A percentile compares a stretch with the other conserved stretches of the same genome.
Evolutionary conservation across 2,888 invertebrate species (phyloP).

Genomic region (Caenorhabditis sp.): DNA sequence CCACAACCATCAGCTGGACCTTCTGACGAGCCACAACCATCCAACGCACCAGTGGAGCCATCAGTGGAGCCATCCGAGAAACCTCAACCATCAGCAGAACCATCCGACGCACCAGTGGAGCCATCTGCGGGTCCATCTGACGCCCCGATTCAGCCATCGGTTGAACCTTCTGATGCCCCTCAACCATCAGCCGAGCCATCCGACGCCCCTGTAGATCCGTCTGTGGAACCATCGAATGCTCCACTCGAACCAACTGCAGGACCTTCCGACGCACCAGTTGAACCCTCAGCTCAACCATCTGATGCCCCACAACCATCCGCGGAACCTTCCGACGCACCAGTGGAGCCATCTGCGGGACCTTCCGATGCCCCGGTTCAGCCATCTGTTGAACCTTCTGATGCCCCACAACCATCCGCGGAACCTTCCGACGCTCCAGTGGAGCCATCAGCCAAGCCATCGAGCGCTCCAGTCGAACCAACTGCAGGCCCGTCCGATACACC

Average conservation of each 20-base stretch:
- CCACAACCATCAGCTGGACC: background rate
- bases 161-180: background rate
- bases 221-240: background rate
- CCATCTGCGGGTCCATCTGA: constrained; percentile 16
- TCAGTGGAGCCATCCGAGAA: background rate
- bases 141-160: background rate
- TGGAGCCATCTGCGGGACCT: constrained; percentile 6
- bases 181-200: constrained; percentile 9
- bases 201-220: background rate
- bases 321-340: constrained; percentile 7
- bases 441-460: constrained; percentile 1
- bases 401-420: background rate
- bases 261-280: constrained; percentile 1
- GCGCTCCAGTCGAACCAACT: background rate
- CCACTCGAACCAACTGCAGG: background rate
- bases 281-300: constrained; percentile 8
- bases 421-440: background rate
- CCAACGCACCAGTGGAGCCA: background rate
- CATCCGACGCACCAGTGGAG: constrained; percentile 6
- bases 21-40: background rate
- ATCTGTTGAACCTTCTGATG: constrained; percentile 11
- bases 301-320: constrained; percentile 13
- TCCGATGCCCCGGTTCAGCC: constrained; percentile 17
- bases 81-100: background rate
- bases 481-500: background rate